These are phyloP conservation scores for Electrona antarctica DNA, from an alignment of 2,113 vertebrate species.

Conservation along the genomic window DNA sequence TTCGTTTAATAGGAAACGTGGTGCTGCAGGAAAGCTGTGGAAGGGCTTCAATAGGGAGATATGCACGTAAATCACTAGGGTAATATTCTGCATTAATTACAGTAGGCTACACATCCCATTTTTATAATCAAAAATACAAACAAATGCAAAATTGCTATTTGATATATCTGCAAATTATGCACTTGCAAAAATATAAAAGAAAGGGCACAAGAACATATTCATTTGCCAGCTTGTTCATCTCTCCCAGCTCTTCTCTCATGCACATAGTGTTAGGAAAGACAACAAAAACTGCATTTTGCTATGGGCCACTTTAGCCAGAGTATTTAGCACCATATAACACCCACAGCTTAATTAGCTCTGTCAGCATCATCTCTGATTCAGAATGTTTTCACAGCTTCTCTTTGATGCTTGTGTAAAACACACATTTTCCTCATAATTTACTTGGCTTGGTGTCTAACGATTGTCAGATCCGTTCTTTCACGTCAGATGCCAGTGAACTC, in stretches of 20 bases:
- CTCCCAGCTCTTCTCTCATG: conserved; percentile 35
- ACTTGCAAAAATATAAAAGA: conserved; percentile 23
- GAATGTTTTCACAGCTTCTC: conserved; percentile 64
- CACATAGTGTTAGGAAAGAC: conserved; percentile 48
- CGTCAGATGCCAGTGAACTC: conserved; percentile 63
- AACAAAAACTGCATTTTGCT: conserved; percentile 53
- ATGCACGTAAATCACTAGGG: conserved; percentile 33
- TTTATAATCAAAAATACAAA: conserved; percentile 40
- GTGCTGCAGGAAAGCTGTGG: conserved; percentile 48
- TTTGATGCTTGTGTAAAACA: conserved; percentile 64
- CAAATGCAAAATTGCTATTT: conserved; percentile 28
- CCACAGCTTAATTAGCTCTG: conserved; percentile 65
- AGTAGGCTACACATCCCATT: conserved; percentile 1
- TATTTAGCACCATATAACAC: conserved; percentile 59
- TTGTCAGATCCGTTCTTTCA: conserved; percentile 66
- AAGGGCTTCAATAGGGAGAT: conserved; percentile 30
- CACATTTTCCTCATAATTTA: conserved; percentile 65
- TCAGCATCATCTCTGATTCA: conserved; percentile 62
- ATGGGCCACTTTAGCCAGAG: conserved; percentile 62
- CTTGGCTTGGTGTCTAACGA: conserved; percentile 66
- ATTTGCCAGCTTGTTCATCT: conserved; percentile 37
- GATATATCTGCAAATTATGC: conserved; percentile 15
- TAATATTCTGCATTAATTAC: conserved; percentile 40
- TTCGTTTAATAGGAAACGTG: conserved; percentile 48
- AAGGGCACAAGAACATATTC: conserved; percentile 31